Evolutionary conservation across 2,113 vertebrate genomes (phyloP), one percentile per base, ranked within the genome.

Genomic region (Ctenomys sociabilis): DNA sequence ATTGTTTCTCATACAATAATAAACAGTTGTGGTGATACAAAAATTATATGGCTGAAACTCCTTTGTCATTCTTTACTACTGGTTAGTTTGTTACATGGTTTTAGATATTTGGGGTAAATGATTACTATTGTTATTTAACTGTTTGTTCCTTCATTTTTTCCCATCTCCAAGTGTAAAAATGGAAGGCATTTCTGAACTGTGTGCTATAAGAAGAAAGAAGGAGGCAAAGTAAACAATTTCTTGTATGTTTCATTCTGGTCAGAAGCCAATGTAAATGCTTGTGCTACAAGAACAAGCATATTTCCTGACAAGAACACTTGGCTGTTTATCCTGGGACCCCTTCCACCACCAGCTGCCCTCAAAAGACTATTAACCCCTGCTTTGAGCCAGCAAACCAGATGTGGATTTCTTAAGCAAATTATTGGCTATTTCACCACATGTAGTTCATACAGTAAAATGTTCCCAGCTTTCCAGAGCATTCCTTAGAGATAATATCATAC

Each of bases 281-380:
- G 98, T 98, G 98, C 98, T 99, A 98, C 97, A 98, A 99, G 99
- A 99, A 99, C 99, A 99, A 98, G 97, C 98, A 96, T 98, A 99
- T 99, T 99, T 99, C 99, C 99, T 99, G 99, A 98, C 89, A 97
- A 99, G 99, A 99, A 99, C 98, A 98, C 98, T 99, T 99, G 98
- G 98, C 99, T 99, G 98, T 99, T 99, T 99, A 99, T 99, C 98
- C 98, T 98, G 98, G 98, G 98, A 98, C 98, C 98, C 98, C 98
- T 99, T 98, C 97, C 98, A 98, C 98, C 98, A 98, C 98, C 97
- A 98, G 98, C 98, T 99, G 98, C 98, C 98, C 98, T 98, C 97
- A 95, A 98, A 99, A 98, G 97, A 97, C 99, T 98, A 98, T 99
- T 99, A 99, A 99, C 99, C 99, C 98, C 98, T 98, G 98, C 98